Conservation (phyloP, 2,888 invertebrate genomes). For the Pherbina coryleti region DNA sequence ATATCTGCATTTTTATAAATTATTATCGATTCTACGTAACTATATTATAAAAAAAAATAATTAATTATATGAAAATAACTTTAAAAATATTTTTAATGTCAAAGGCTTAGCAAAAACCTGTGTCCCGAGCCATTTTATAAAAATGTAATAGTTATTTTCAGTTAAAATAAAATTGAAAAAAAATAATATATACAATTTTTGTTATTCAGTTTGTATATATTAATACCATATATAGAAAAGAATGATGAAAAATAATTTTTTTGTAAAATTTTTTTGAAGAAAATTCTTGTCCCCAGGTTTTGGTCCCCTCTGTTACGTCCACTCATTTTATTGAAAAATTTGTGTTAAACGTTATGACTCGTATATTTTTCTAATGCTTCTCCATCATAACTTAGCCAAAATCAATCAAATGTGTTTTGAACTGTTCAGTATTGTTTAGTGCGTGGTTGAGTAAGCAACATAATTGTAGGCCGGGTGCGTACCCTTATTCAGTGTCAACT, state of each 20-base stretch:
- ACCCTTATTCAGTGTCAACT: constrained; percentile 36
- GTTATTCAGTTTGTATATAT: constrained; percentile 38
- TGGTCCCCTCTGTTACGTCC: constrained; percentile 35
- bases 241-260: constrained; percentile 36
- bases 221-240: constrained; percentile 35
- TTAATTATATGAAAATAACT: constrained; percentile 31
- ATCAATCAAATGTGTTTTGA: constrained; percentile 38
- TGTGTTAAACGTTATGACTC: constrained; percentile 36
- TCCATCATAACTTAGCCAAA: constrained; percentile 38
- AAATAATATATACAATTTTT: constrained; percentile 32
- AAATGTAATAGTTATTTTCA: constrained; percentile 12
- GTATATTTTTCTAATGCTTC: too few species aligned
- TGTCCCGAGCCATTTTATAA: constrained; percentile 34
- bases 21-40: constrained; percentile 35
- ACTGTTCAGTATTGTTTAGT: constrained; percentile 38
- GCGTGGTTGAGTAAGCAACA: constrained; percentile 36
- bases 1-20: constrained; percentile 37
- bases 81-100: constrained; percentile 13
- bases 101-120: constrained; percentile 35
- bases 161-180: constrained; percentile 30
- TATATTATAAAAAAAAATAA: constrained; percentile 34
- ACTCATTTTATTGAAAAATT: constrained; percentile 31
- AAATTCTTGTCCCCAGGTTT: constrained; percentile 34
- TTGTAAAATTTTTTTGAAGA: constrained; percentile 33
- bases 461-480: constrained; percentile 38